Percentiles rank a stretch among this genome's conserved stretches.
Conservation (phyloP, 2,113 vertebrate genomes). For the Girardinichthys multiradiatus region DNA sequence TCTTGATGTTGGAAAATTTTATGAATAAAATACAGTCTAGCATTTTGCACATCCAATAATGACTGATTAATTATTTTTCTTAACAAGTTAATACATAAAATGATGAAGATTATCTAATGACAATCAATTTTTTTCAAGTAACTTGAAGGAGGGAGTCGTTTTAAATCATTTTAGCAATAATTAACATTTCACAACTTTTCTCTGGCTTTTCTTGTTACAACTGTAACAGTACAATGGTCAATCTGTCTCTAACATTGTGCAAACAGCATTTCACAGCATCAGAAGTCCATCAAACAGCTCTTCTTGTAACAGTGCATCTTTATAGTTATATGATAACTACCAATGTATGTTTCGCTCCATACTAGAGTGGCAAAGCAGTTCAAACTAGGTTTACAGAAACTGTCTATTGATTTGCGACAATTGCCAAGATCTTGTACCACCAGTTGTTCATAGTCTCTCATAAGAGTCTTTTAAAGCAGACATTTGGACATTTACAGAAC, state of each 20-base stretch:
- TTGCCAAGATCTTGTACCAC: constrained; percentile 26
- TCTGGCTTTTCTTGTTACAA: constrained; percentile 1
- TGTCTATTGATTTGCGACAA: constrained; percentile 35
- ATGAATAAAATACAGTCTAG: background rate
- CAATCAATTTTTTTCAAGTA: background rate
- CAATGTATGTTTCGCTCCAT: constrained; percentile 52
- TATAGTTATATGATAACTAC: constrained; percentile 80
- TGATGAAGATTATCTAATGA: background rate
- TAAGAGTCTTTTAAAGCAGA: constrained; percentile 42
- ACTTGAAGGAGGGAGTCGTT: background rate
- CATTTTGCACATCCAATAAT: background rate
- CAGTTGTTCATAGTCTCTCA: constrained; percentile 25
- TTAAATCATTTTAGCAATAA: background rate
- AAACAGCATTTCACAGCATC: constrained; percentile 57
- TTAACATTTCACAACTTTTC: background rate
- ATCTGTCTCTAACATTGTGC: constrained; percentile 53
- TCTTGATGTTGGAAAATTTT: background rate
- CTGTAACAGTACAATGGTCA: constrained; percentile 30
- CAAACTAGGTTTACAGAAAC: constrained; percentile 21
- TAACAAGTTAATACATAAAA: background rate
- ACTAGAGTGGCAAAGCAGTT: constrained; percentile 50
- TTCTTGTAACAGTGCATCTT: constrained; percentile 62
- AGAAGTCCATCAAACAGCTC: constrained; percentile 50
- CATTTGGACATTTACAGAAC: constrained; percentile 17
- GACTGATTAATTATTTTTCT: background rate